Conservation (phyloP, 2,888 invertebrate genomes). For the Ectobius pallidus region DNA sequence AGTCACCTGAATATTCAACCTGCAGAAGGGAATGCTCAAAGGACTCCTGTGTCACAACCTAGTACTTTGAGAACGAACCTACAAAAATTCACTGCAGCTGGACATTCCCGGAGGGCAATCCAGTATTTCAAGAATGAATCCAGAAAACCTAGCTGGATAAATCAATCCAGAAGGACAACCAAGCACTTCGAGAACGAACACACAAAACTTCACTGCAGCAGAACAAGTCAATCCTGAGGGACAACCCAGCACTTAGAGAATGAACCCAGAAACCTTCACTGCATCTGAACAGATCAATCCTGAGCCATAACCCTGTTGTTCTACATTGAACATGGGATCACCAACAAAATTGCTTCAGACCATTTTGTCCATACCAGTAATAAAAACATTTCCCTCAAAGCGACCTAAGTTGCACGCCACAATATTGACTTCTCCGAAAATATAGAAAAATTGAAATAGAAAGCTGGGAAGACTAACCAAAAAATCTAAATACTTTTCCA, state of each 20-base stretch:
- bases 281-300: neutral
- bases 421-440: neutral
- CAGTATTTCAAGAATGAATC: too few species aligned
- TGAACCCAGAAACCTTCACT: neutral
- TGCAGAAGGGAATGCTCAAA: neutral
- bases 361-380: neutral
- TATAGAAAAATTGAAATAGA: neutral
- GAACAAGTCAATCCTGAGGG: neutral
- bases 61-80: neutral
- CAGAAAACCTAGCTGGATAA: too few species aligned
- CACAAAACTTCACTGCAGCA: neutral
- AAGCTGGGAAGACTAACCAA: neutral
- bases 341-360: neutral
- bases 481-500: neutral
- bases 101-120: neutral
- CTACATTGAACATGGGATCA: neutral
- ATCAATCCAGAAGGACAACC: too few species aligned
- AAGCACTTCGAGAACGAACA: too few species aligned
- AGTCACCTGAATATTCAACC: neutral
- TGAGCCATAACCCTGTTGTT: neutral
- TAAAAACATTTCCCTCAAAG: neutral
- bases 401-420: neutral
- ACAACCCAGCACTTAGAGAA: neutral
- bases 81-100: neutral
- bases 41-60: neutral